A percentile compares a stretch with the other conserved stretches of the same genome.
These are phyloP conservation scores for Xylocampa areola DNA, from an alignment of 2,888 invertebrate genomes.

Conservation along the genomic window DNA sequence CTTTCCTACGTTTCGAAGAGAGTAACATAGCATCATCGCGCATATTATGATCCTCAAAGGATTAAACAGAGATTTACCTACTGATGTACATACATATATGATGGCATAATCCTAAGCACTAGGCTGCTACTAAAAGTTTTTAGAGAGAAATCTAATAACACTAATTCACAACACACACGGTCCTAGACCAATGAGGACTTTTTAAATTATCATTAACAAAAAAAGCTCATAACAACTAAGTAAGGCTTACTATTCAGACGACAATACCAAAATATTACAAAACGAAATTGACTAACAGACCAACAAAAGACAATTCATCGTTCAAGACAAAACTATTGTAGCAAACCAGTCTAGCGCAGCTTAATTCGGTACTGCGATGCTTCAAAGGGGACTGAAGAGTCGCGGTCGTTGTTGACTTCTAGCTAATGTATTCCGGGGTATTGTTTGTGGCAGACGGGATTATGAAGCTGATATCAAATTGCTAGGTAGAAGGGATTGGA, in stretches of 20 bases:
- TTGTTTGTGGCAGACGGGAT: slow-evolving; percentile 83
- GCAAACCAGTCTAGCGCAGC: slow-evolving; percentile 57
- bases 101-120: no score
- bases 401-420: slow-evolving; percentile 76
- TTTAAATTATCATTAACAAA: slow-evolving; percentile 2
- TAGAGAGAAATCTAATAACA: no score
- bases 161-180: no score
- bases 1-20: no score
- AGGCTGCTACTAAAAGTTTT: no score
- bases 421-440: slow-evolving; percentile 84
- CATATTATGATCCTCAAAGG: no score
- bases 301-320: slow-evolving; percentile 55
- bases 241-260: slow-evolving; percentile 1
- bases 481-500: slow-evolving; percentile 65
- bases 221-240: neutral
- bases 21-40: no score
- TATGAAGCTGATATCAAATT: slow-evolving; percentile 73
- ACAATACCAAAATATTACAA: slow-evolving; percentile 26
- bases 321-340: slow-evolving; percentile 64
- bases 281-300: slow-evolving; percentile 28
- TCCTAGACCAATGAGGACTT: no score
- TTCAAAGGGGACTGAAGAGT: slow-evolving; percentile 53
- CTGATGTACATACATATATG: no score
- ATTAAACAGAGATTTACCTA: no score
- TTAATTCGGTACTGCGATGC: slow-evolving; percentile 61